Evolutionary conservation across 2,797 vertebrate species (phyloP), one percentile per base, ranked within the genome.

Genomic region (Tapera naevia): DNA sequence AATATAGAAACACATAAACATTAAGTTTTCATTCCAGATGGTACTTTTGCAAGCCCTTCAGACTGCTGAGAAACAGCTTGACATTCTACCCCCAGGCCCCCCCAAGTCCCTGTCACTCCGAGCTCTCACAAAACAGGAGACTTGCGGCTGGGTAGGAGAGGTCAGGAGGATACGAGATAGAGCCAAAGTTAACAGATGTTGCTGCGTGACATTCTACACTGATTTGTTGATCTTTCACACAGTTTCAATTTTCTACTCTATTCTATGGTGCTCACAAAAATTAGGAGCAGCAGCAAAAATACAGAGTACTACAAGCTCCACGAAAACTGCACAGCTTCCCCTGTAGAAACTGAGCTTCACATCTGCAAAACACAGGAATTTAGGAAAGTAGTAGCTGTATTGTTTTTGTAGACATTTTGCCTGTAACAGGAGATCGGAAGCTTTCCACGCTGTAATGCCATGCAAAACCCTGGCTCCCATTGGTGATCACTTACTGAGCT

Each of bases 181-280:
- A 94, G 94, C 91, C 96, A 95, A 95, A 95, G 75, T 92, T 94
- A 96, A 95, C 95, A 97, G 95, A 97, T 94, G 94, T 86, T 96
- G 94, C 91, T 95, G 95, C 84, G 6, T 94, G 96, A 96, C 93
- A 95, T 95, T 96, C 95, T 93, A 93, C 86, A 89, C 88, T 89
- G 86, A 94, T 96, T 82, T 96, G 95, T 94, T 96, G 95, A 96
- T 97, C 95, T 97, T 96, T 96, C 95, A 96, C 95, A 96, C 93
- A 96, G 96, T 96, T 97, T 96, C 96, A 94, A 96, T 96, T 96
- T 97, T 96, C 94, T 96, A 90, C 95, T 94, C 72, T 87, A 69
- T 95, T 96, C 94, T 96, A 95, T 14, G 88, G 91, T 91, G 88
- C 89, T 97, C 94, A 94, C 83, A 94, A 93, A 93, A 96, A 96